phyloP scores from a whole-genome alignment of 2,113 vertebrate species.

The Xenopus laevis region DNA sequence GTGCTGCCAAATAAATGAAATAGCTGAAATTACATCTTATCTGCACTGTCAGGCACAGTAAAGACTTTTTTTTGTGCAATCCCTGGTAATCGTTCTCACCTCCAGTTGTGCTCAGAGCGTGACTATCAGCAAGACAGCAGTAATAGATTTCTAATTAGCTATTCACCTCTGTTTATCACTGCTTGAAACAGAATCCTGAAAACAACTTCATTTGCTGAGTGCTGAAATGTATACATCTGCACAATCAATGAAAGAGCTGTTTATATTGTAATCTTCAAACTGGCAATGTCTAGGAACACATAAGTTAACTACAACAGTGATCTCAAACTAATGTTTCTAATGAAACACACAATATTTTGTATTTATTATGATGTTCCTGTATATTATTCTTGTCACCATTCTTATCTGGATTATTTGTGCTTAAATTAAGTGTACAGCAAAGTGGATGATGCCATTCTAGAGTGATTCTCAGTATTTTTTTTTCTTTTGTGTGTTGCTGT shows the following conservation, averaged over 20 bases:
- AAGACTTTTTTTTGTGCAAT: conserved; percentile 26
- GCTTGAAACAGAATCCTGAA: conserved; percentile 30
- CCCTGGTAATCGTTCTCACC: conserved; percentile 33
- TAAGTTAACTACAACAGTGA: not conserved
- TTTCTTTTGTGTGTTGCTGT: too few species aligned
- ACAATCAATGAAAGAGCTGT: not conserved
- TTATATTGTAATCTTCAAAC: not conserved
- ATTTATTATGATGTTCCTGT: too few species aligned
- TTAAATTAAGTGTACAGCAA: too few species aligned
- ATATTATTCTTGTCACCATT: too few species aligned
- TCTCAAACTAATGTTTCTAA: too few species aligned
- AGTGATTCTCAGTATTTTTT: too few species aligned
- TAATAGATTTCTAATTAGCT: conserved; percentile 44
- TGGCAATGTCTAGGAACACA: not conserved
- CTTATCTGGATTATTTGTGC: too few species aligned
- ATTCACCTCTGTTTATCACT: conserved; percentile 42
- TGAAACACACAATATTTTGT: too few species aligned
- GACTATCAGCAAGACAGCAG: conserved; percentile 36
- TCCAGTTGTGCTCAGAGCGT: conserved; percentile 40
- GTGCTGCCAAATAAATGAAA: too few species aligned
- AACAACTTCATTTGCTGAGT: conserved; percentile 39
- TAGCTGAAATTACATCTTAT: not conserved
- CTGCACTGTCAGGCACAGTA: conserved; percentile 8
- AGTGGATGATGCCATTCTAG: too few species aligned
- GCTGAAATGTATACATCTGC: conserved; percentile 34